Conservation (phyloP, 2,888 invertebrate genomes). For the Eucriotettix oculatus region DNA sequence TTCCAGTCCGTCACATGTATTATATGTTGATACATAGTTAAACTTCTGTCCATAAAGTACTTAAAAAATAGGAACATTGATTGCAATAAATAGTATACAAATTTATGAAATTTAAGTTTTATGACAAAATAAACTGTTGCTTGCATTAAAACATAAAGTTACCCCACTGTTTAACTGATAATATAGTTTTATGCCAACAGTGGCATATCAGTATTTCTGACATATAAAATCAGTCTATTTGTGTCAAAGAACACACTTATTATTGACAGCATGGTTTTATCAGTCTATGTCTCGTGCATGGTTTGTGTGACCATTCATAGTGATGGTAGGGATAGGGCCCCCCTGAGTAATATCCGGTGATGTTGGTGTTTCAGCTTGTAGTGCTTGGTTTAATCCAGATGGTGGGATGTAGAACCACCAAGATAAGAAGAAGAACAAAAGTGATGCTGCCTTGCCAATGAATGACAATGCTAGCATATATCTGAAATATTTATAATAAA, state of each 20-base stretch:
- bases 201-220: too few species aligned
- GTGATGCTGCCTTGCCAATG: constrained; percentile 50
- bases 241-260: too few species aligned
- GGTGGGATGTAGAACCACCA: constrained; percentile 46
- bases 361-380: constrained; percentile 4
- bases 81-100: background rate
- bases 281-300: background rate
- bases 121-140: background rate
- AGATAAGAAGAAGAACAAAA: constrained; percentile 54
- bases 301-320: constrained; percentile 5
- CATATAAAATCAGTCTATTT: too few species aligned
- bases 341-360: constrained; percentile 3
- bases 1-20: background rate
- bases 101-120: background rate
- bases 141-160: too few species aligned
- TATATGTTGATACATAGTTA: background rate
- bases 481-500: constrained; percentile 22
- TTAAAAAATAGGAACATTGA: too few species aligned
- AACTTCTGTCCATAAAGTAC: too few species aligned
- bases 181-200: too few species aligned
- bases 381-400: constrained; percentile 1
- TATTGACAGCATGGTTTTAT: background rate
- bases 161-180: too few species aligned
- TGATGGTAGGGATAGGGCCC: background rate
- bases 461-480: constrained; percentile 58